Evolutionary conservation across 2,888 invertebrate species (phyloP).

Genomic region (Macaria liturata): DNA sequence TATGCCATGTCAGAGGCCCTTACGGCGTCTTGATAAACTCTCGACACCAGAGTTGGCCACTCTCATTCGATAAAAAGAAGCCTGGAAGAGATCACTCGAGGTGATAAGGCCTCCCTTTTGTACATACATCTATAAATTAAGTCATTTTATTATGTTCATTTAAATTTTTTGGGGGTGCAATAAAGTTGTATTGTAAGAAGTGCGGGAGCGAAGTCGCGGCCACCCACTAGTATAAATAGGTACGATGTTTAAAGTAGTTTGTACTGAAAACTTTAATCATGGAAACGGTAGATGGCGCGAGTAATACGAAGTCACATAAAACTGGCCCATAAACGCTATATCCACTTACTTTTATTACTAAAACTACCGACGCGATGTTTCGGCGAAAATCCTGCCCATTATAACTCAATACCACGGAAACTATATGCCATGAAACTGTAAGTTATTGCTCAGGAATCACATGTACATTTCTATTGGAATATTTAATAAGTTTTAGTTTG

Average conservation of each 20-base stretch:
- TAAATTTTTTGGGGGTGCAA: too few species aligned
- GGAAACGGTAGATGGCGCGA: constrained; percentile 37
- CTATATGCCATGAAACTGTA: constrained; percentile 14
- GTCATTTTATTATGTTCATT: too few species aligned
- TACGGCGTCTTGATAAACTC: too few species aligned
- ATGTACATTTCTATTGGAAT: constrained; percentile 9
- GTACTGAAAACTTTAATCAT: constrained; percentile 63
- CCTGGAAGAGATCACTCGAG: too few species aligned
- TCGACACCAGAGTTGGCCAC: too few species aligned
- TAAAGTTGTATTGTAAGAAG: too few species aligned
- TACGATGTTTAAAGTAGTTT: constrained; percentile 33
- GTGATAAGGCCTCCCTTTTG: too few species aligned
- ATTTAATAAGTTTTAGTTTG: neutral
- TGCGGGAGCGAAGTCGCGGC: too few species aligned
- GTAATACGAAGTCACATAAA: constrained; percentile 65
- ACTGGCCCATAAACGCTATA: constrained; percentile 61
- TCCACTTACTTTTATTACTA: constrained; percentile 69
- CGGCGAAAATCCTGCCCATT: constrained; percentile 41
- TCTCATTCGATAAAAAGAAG: too few species aligned
- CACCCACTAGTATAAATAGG: too few species aligned
- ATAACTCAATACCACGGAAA: constrained; percentile 48
- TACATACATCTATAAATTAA: too few species aligned
- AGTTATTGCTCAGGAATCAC: constrained; percentile 17
- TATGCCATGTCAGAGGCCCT: too few species aligned
- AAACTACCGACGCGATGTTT: constrained; percentile 49